Evolutionary conservation across 2,113 vertebrate genomes (phyloP).

Genomic region (Pseudopipra pipra): DNA sequence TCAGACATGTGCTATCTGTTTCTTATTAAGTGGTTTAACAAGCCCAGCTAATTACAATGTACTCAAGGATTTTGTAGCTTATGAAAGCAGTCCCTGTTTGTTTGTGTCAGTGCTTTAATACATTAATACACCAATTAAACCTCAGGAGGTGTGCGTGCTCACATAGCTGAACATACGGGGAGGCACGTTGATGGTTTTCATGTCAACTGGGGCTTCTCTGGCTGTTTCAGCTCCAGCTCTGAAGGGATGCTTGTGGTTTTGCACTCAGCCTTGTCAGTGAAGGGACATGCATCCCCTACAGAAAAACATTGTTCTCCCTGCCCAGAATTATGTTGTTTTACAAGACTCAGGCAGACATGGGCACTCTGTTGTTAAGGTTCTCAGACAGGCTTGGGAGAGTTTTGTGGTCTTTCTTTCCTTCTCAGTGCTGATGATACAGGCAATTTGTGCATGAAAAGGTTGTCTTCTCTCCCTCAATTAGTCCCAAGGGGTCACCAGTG

Average conservation of each 20-base stretch:
- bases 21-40: slow-evolving; percentile 41
- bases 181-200: background rate
- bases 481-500: background rate
- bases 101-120: slow-evolving; percentile 47
- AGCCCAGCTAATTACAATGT: slow-evolving; percentile 20
- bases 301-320: background rate
- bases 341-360: background rate
- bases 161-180: background rate
- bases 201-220: background rate
- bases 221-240: background rate
- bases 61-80: slow-evolving; percentile 41
- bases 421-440: background rate
- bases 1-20: background rate
- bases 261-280: background rate
- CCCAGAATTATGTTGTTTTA: background rate
- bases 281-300: background rate
- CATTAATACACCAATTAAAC: slow-evolving; percentile 36
- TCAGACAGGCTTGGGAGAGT: background rate
- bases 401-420: background rate
- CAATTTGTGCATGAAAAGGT: slow-evolving; percentile 6
- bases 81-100: slow-evolving; percentile 27
- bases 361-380: background rate
- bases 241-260: background rate
- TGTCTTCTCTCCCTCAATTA: slow-evolving; percentile 3
- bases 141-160: background rate